These are phyloP conservation scores for Luffia ferchaultella DNA, from an alignment of 2,888 invertebrate species.

Conservation along the genomic window DNA sequence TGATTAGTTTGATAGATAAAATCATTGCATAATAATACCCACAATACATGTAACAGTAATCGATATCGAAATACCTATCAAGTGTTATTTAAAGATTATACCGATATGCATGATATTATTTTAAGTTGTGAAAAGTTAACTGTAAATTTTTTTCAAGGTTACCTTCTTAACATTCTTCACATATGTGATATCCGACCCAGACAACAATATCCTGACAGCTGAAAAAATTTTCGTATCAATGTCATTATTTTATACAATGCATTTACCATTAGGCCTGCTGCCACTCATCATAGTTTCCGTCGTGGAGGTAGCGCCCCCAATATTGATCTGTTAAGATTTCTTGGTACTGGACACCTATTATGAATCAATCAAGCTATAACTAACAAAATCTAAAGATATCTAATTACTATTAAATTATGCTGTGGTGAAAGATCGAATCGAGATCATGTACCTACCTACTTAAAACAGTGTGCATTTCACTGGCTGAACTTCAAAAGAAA, in stretches of 20 bases:
- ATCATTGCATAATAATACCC: too few relatives aligned
- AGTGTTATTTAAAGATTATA: too few relatives aligned
- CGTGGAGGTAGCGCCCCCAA: slow-evolving; percentile 72
- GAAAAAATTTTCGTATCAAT: slow-evolving; percentile 87
- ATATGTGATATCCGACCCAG: slow-evolving; percentile 74
- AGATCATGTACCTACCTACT: not conserved
- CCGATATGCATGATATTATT: too few relatives aligned
- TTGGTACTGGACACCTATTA: slow-evolving; percentile 25
- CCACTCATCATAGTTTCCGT: slow-evolving; percentile 77
- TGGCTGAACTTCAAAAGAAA: too few relatives aligned
- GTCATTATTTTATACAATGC: slow-evolving; percentile 86
- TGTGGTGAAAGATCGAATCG: not conserved
- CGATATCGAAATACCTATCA: too few relatives aligned
- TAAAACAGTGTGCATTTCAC: not conserved
- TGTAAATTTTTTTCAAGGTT: slow-evolving; percentile 69
- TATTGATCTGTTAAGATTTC: slow-evolving; percentile 27
- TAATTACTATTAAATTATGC: not conserved
- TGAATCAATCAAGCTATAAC: not conserved
- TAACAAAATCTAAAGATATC: not conserved
- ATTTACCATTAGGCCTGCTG: slow-evolving; percentile 85
- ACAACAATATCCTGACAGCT: slow-evolving; percentile 78
- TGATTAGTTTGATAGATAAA: too few relatives aligned
- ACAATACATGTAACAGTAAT: too few relatives aligned
- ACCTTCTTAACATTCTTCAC: slow-evolving; percentile 85
- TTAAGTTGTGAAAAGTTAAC: too few relatives aligned